These are phyloP conservation scores for Meloidogyne chitwoodi DNA, from an alignment of 1,140 invertebrate species.

Conservation along the genomic window DNA sequence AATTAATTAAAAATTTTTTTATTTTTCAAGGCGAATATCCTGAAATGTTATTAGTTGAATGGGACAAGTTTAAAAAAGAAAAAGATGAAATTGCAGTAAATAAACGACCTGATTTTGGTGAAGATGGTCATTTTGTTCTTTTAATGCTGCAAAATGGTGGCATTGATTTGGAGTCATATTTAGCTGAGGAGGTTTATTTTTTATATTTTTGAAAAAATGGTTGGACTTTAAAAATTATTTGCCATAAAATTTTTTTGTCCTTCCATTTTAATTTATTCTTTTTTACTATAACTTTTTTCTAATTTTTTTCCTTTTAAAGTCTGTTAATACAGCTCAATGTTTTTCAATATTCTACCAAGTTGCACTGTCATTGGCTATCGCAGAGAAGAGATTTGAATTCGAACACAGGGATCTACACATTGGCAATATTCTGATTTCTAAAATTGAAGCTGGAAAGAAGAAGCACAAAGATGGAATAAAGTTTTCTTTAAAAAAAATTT, in stretches of 20 bases:
- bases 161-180: constrained; percentile 19
- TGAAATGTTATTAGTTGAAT: background rate
- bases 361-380: constrained; percentile 12
- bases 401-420: constrained; percentile 29
- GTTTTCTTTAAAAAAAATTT: background rate
- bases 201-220: background rate
- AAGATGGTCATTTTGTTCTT: background rate
- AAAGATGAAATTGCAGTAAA: constrained; percentile 16
- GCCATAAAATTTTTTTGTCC: no score
- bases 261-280: no score
- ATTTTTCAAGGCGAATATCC: constrained; percentile 10
- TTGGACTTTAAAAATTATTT: no score
- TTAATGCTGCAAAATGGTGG: constrained; percentile 14
- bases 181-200: background rate
- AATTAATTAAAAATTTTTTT: background rate
- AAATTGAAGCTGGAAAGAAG: background rate
- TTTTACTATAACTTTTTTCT: no score
- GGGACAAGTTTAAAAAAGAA: constrained; percentile 8
- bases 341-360: constrained; percentile 36
- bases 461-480: background rate
- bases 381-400: constrained; percentile 21
- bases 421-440: constrained; percentile 22
- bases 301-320: background rate
- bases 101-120: background rate
- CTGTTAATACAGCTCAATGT: background rate